These are phyloP conservation scores for Porites lobata DNA, from an alignment of 92 coral and sea anemone genomes.

Conservation along the genomic window DNA sequence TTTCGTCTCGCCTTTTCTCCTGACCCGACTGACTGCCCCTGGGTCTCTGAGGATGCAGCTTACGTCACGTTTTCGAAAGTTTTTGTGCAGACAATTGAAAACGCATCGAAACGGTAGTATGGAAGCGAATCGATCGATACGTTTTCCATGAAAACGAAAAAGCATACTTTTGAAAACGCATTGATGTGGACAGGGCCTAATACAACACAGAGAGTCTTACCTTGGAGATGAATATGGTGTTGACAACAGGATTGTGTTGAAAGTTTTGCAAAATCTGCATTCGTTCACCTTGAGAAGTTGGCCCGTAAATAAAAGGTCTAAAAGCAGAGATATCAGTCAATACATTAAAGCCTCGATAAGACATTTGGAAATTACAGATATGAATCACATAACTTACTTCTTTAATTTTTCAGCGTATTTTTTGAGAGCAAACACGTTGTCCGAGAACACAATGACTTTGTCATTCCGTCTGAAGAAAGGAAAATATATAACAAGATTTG, in stretches of 20 bases:
- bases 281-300: conserved; percentile 97
- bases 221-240: conserved; percentile 97
- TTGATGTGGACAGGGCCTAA: background rate
- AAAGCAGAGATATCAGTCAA: background rate
- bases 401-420: conserved; percentile 91
- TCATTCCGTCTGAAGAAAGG: conserved; percentile 89
- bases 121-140: no score
- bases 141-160: no score
- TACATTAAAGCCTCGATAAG: background rate
- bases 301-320: conserved; percentile 99
- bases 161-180: background rate
- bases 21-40: no score
- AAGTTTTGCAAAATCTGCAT: conserved; percentile 98
- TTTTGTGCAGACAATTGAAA: no score
- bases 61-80: no score
- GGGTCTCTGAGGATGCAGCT: no score
- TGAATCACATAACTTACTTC: conserved; percentile 67
- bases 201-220: conserved; percentile 46
- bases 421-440: conserved; percentile 96
- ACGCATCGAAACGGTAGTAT: no score
- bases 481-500: background rate
- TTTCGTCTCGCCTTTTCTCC: no score
- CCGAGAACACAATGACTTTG: conserved; percentile 98
- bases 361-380: no score
- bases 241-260: conserved; percentile 97